Percentiles rank a stretch among this genome's conserved stretches.
Conservation (phyloP, 2,113 vertebrate species). For the Amblyopsis rosae region DNA sequence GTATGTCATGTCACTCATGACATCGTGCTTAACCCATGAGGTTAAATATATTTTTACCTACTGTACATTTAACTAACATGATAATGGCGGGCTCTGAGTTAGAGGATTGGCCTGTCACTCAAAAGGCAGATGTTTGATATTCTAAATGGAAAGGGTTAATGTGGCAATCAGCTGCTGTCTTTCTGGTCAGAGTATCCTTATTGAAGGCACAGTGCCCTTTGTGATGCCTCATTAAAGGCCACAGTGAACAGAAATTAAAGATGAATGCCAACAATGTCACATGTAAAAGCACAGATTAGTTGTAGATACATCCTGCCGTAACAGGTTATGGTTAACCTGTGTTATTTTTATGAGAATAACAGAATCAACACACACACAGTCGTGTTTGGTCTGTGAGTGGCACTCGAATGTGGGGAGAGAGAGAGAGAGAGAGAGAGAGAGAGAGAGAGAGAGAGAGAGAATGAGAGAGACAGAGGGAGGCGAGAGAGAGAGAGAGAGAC, state of each 20-base stretch:
- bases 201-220: neutral
- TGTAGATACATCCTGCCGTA: neutral
- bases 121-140: constrained; percentile 1
- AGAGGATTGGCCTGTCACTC: neutral
- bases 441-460: neutral
- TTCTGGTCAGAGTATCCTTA: constrained; percentile 4
- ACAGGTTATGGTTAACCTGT: neutral
- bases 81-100: neutral
- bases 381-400: constrained; percentile 29
- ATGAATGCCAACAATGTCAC: neutral
- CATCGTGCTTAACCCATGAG: too few relatives aligned
- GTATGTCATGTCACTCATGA: too few relatives aligned
- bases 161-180: neutral
- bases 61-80: too few relatives aligned
- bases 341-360: too few relatives aligned
- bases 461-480: neutral
- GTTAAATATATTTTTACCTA: too few relatives aligned
- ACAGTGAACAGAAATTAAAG: neutral
- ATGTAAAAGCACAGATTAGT: neutral
- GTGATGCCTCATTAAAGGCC: neutral
- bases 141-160: constrained; percentile 19
- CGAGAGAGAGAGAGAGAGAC: neutral
- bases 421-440: constrained; percentile 34
- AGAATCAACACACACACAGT: constrained; percentile 8
- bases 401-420: constrained; percentile 60